Conservation (phyloP, 2,888 invertebrate species). For the Drosophila kambysellisi region DNA sequence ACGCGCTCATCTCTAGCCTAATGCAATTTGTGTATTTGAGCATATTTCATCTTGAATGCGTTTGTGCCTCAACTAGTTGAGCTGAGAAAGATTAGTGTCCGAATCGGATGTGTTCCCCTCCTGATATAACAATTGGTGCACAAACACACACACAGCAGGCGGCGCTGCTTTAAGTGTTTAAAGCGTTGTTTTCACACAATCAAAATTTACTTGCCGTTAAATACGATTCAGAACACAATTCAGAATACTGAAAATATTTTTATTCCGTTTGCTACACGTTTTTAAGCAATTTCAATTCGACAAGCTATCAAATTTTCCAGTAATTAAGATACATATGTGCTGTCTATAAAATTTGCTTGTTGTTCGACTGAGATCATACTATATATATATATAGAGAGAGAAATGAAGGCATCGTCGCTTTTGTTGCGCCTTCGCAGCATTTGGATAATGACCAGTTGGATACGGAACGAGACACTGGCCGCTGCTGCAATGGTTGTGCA, state of each 20-base stretch:
- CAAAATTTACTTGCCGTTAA: constrained; percentile 20
- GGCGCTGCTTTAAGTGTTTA: constrained; percentile 6
- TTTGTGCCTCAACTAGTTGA: constrained; percentile 4
- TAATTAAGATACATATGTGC: background rate
- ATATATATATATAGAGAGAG: background rate
- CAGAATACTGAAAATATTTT: constrained; percentile 1
- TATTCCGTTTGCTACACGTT: constrained; percentile 20
- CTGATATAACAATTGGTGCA: background rate
- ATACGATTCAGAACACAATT: constrained; percentile 3
- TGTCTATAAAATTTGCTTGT: background rate
- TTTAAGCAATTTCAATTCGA: constrained; percentile 2
- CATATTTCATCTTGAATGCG: background rate
- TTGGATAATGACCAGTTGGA: constrained; percentile 63
- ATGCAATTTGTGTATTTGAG: constrained; percentile 4
- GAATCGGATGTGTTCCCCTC: background rate
- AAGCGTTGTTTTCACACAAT: background rate
- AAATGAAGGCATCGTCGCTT: constrained; percentile 59
- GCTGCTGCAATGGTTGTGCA: constrained; percentile 63
- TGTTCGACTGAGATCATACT: background rate
- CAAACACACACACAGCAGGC: constrained; percentile 17
- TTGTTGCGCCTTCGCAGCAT: constrained; percentile 62
- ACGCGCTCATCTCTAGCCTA: background rate
- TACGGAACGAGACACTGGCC: constrained; percentile 64
- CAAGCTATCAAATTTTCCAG: constrained; percentile 11
- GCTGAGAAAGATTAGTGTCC: constrained; percentile 6